A percentile compares a stretch with the other conserved stretches of the same genome.
These are phyloP conservation scores for Coremacera marginata DNA, from an alignment of 2,888 invertebrate species.

Conservation along the genomic window DNA sequence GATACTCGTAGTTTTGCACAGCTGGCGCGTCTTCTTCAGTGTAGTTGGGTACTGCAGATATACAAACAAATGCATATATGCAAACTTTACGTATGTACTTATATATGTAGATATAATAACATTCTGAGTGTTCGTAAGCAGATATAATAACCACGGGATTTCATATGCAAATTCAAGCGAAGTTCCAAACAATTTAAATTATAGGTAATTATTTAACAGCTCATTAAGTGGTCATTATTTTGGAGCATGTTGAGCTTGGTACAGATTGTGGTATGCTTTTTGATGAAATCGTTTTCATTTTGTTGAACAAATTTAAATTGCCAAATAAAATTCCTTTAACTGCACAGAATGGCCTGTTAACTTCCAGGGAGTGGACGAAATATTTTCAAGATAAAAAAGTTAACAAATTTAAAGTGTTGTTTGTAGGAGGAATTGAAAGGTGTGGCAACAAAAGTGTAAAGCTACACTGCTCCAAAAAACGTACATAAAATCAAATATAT, in stretches of 20 bases:
- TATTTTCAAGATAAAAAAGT: too few relatives aligned
- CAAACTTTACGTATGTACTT: not conserved
- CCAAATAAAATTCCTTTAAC: too few relatives aligned
- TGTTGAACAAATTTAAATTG: not conserved
- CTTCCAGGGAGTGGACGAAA: too few relatives aligned
- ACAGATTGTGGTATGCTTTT: not conserved
- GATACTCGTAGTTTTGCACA: too few relatives aligned
- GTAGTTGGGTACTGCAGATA: not conserved
- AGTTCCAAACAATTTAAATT: constrained; percentile 1
- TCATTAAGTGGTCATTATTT: constrained; percentile 13
- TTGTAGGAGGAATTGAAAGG: too few relatives aligned
- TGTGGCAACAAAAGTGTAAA: too few relatives aligned
- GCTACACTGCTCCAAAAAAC: too few relatives aligned
- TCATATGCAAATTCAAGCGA: not conserved
- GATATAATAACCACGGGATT: not conserved
- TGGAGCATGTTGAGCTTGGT: not conserved
- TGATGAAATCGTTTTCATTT: not conserved
- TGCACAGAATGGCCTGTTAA: too few relatives aligned
- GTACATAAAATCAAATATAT: too few relatives aligned
- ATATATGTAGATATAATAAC: not conserved
- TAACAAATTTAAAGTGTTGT: too few relatives aligned
- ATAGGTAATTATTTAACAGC: constrained; percentile 12
- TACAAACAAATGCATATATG: not conserved
- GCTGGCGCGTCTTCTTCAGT: too few relatives aligned
- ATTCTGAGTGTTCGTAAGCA: not conserved